Evolutionary conservation across 2,113 vertebrate species (phyloP), one percentile per base, ranked within the genome.

Genomic region (Illadopsis cleaveri): DNA sequence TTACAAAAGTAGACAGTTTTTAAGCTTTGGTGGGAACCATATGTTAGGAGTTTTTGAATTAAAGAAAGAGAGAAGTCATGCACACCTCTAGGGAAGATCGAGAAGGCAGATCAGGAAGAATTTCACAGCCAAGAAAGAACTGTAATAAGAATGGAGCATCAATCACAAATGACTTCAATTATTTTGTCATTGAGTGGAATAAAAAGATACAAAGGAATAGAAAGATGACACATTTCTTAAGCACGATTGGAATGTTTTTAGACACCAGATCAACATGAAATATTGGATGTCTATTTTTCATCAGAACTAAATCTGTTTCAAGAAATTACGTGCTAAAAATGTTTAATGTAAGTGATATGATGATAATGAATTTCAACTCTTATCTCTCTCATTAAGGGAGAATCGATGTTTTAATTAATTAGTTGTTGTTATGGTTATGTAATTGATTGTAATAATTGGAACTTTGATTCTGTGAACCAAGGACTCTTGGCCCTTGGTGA

Each of bases 241-340:
- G 70, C 47, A 73, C 0, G 3, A 82, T 10, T 82, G 22, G 75
- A 96, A 85, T 93, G 87, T 80, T 91, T 95, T 91, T 95, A 93
- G 90, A 69, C 71, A 80, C 76, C 64, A 93, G 76, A 90, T 93
- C 93, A 96, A 93, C 82, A 40, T 95, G 92, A 95, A 97, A 96
- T 95, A 94, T 93, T 70, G 16, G 15, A 37, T 73, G 68, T 90
- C 93, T 96, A 28, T 94, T 92, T 92, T 88, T 72, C 38, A 92
- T 77, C 51, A 87, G 77, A 91, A 89, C 15, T 31, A 93, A 91
- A 93, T 93, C 85, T 94, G 31, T 92, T 95, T 92, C 58, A 71
- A 93, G 85, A 90, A 93, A 83, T 92, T 80, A 57, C 0, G 2
- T 11, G 4, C 85, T 96, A 81, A 93, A 97, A 83, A 44, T 93